phyloP scores from a whole-genome alignment of 2,113 vertebrate genomes.

The Lates calcarifer region DNA sequence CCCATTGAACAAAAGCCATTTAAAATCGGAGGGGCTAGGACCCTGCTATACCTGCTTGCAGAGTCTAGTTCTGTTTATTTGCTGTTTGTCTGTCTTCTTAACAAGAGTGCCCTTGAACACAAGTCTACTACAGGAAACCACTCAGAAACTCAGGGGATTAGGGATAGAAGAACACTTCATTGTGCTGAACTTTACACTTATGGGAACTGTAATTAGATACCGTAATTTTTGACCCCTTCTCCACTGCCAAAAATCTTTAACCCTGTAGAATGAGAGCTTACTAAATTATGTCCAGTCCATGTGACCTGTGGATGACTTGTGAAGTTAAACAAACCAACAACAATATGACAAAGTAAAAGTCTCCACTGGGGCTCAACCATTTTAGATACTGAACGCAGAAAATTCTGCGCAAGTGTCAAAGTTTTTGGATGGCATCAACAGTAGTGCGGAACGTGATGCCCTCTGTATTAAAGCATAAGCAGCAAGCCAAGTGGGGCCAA shows the following conservation, averaged over 20 bases:
- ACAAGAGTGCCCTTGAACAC: too few species aligned
- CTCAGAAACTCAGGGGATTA: background rate
- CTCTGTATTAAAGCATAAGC: constrained; percentile 19
- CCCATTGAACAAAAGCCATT: too few species aligned
- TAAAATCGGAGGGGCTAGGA: background rate
- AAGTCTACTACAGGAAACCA: background rate
- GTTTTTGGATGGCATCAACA: constrained; percentile 9
- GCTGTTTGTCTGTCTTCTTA: too few species aligned
- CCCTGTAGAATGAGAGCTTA: constrained; percentile 3
- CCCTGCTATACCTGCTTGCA: background rate
- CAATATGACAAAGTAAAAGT: background rate
- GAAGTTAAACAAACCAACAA: background rate
- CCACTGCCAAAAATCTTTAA: constrained; percentile 15
- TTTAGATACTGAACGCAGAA: constrained; percentile 8
- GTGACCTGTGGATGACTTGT: background rate
- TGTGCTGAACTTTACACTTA: background rate
- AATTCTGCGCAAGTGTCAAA: background rate
- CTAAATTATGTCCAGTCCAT: background rate
- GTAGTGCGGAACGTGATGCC: constrained; percentile 31
- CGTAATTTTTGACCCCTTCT: background rate
- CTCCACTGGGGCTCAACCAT: background rate
- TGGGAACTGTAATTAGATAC: constrained; percentile 33
- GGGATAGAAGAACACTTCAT: background rate
- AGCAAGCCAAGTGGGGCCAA: constrained; percentile 62
- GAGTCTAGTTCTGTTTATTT: background rate